phyloP scores from a whole-genome alignment of 2,888 invertebrate genomes.

The Thyatira batis region DNA sequence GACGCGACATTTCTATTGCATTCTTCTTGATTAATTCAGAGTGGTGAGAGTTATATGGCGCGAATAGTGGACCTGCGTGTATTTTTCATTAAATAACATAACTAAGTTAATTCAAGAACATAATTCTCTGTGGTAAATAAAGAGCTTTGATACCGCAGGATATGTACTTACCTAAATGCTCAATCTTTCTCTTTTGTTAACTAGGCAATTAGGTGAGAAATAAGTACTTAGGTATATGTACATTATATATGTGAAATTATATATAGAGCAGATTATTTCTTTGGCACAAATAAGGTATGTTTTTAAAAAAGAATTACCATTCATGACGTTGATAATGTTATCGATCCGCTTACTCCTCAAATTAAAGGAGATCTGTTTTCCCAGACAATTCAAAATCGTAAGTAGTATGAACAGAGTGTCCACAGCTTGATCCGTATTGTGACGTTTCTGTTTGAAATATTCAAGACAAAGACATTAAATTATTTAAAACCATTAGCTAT shows the following conservation, averaged over 20 bases:
- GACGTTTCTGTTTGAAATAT: slow-evolving; percentile 48
- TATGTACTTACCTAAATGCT: no score
- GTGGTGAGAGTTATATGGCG: slow-evolving; percentile 45
- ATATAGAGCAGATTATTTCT: no score
- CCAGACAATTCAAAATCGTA: slow-evolving; percentile 59
- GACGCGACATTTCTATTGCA: slow-evolving; percentile 47
- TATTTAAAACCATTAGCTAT: no score
- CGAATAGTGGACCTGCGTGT: slow-evolving; percentile 48
- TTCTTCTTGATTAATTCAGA: slow-evolving; percentile 45
- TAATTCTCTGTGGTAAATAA: no score
- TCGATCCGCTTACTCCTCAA: slow-evolving; percentile 52
- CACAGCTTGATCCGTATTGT: slow-evolving; percentile 55
- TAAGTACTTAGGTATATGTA: no score
- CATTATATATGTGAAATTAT: no score
- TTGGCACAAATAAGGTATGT: slow-evolving; percentile 1
- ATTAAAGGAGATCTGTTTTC: slow-evolving; percentile 62
- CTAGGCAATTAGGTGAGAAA: no score
- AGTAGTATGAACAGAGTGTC: slow-evolving; percentile 64
- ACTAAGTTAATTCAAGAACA: no score
- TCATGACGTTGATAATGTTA: slow-evolving; percentile 46
- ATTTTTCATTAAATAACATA: slow-evolving; percentile 2
- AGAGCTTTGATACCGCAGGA: no score
- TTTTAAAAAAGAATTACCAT: slow-evolving; percentile 36
- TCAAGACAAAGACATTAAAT: background rate
- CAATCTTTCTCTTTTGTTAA: no score